A percentile compares a stretch with the other conserved stretches of the same genome.
phyloP scores from a whole-genome alignment of 2,113 vertebrate species.

The Dolichotis patagonum region DNA sequence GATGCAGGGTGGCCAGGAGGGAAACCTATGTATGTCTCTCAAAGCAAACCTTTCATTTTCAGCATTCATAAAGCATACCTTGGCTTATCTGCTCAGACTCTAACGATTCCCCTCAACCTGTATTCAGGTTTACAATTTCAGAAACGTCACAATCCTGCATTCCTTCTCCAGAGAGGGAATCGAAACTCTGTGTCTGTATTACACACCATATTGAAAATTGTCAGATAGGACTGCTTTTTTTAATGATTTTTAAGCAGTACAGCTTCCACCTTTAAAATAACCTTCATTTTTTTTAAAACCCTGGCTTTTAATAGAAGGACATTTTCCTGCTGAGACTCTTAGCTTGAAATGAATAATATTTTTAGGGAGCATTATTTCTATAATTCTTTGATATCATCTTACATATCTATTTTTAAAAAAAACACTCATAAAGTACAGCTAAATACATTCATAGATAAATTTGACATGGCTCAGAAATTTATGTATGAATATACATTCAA shows the following conservation, averaged over 20 bases:
- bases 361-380: constrained; percentile 10
- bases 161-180: constrained; percentile 67
- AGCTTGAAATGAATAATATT: constrained; percentile 4
- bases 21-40: constrained; percentile 36
- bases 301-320: not conserved
- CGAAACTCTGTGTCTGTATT: not conserved
- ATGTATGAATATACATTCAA: constrained; percentile 34
- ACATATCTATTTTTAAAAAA: constrained; percentile 3
- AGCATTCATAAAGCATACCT: constrained; percentile 68
- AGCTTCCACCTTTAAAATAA: constrained; percentile 15
- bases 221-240: constrained; percentile 12
- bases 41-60: constrained; percentile 47
- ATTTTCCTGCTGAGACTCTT: not conserved
- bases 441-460: constrained; percentile 14
- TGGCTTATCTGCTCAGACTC: constrained; percentile 48
- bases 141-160: constrained; percentile 67
- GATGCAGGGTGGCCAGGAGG: constrained; percentile 74
- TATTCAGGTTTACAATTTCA: constrained; percentile 73
- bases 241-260: not conserved
- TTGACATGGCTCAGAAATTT: not conserved
- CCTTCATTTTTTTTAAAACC: not conserved
- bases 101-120: constrained; percentile 33
- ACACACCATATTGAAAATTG: constrained; percentile 35
- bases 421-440: not conserved
- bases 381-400: constrained; percentile 24